Evolutionary conservation across 2,113 vertebrate species (phyloP).

Genomic region (Herpailurus yagouaroundi): DNA sequence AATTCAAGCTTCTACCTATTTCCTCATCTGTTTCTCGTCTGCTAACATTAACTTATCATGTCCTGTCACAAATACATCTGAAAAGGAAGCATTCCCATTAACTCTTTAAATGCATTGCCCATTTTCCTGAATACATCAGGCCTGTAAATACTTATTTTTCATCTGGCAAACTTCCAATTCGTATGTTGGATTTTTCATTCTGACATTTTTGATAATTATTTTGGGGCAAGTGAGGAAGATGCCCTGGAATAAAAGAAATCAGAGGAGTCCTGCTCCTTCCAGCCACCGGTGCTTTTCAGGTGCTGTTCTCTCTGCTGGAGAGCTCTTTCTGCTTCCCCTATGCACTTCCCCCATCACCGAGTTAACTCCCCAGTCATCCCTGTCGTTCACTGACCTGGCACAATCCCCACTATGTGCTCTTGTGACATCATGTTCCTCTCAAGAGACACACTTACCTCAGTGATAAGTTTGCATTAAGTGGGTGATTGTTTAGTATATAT

Average conservation of each 20-base stretch:
- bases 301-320: not conserved
- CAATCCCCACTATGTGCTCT: not conserved
- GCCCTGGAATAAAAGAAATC: not conserved
- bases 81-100: not conserved
- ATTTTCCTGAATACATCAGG: not conserved
- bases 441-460: not conserved
- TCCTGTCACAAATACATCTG: not conserved
- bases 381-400: not conserved
- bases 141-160: not conserved
- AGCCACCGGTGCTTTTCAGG: not conserved
- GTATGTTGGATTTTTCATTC: not conserved
- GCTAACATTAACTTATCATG: not conserved
- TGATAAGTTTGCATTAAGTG: not conserved
- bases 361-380: not conserved
- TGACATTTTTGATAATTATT: not conserved
- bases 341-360: not conserved
- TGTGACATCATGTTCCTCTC: not conserved
- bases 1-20: not conserved
- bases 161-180: not conserved
- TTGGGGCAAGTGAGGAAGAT: not conserved
- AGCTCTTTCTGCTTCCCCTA: not conserved
- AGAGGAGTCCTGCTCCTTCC: not conserved
- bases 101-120: not conserved
- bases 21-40: not conserved
- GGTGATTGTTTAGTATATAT: not conserved